Evolutionary conservation across 2,113 vertebrate species (phyloP), one percentile per base, ranked within the genome.

Genomic region (Albula goreensis): DNA sequence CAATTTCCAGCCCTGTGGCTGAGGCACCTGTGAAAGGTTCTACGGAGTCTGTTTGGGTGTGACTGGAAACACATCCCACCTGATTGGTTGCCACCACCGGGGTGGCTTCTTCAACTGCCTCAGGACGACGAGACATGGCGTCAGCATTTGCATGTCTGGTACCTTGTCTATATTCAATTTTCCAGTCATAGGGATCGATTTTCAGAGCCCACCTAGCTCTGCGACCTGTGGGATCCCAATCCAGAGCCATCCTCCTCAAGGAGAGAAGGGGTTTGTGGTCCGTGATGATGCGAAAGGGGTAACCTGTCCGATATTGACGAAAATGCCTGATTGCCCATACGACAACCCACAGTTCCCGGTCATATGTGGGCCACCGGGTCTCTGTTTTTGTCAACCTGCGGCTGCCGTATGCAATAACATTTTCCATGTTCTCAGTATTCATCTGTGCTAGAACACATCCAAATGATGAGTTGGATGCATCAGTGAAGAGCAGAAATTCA

Each of bases 321-420:
- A 88, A 90, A 19, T 85, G 83, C 1, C 12, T 6, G 49, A 87
- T 82, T 48, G 83, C 52, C 89, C 87, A 87, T 31, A 88, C 52
- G 17, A 87, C 78, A 15, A 85, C 87, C 79, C 80, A 85, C 31
- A 87, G 51, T 41, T 90, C 81, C 84, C 70, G 12, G 25, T 90
- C 86, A 52, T 83, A 90, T 10, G 86, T 88, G 0, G 88, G 66
- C 86, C 86, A 89, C 11, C 17, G 41, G 31, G 25, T 87, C 49
- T 87, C 86, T 15, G 81, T 79, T 50, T 49, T 6, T 57, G 84
- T 86, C 49, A 89, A n/a, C 5, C 78, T 63, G 25, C 79, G 85
- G 22, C 88, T 90, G 50, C 52, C 84, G 80, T 90, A 87, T 12
- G 78, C 63, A 2, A 87, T 49, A 15, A 89, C 63, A 12, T 48